Evolutionary conservation across 2,113 vertebrate species (phyloP).

Genomic region (Nibea coibor): DNA sequence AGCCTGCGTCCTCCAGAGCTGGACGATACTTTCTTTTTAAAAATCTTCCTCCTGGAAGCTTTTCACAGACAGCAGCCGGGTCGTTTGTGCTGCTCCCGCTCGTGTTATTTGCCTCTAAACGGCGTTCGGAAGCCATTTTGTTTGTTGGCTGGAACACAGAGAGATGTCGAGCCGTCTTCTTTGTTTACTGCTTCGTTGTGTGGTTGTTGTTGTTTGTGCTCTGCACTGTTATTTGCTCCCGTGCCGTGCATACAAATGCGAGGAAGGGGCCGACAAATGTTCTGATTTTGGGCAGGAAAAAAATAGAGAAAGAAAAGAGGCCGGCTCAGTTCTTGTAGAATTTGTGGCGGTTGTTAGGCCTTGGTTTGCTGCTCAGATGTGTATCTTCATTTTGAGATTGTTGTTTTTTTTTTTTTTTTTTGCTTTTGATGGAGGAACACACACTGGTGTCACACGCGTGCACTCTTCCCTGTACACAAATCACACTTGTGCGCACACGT

Average conservation of each 20-base stretch:
- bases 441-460: conserved; percentile 35
- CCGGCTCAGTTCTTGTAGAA: conserved; percentile 3
- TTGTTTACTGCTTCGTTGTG: conserved; percentile 66
- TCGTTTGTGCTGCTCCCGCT: conserved; percentile 29
- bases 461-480: conserved; percentile 43
- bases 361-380: conserved; percentile 17
- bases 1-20: background rate
- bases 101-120: conserved; percentile 45
- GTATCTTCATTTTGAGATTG: conserved; percentile 44
- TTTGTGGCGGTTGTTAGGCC: conserved; percentile 24
- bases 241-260: conserved; percentile 60
- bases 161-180: conserved; percentile 59
- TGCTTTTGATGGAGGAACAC: conserved; percentile 43
- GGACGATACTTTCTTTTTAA: background rate
- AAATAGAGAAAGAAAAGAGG: background rate
- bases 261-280: conserved; percentile 32
- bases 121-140: conserved; percentile 72
- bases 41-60: conserved; percentile 23
- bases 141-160: conserved; percentile 67
- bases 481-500: conserved; percentile 28
- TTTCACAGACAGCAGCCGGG: conserved; percentile 10
- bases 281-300: background rate
- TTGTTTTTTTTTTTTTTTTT: conserved; percentile 8
- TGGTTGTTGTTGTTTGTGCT: conserved; percentile 59
- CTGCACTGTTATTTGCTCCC: conserved; percentile 45